These are phyloP conservation scores for Chrysoperla carnea DNA, from an alignment of 1,140 invertebrate species.

Conservation along the genomic window DNA sequence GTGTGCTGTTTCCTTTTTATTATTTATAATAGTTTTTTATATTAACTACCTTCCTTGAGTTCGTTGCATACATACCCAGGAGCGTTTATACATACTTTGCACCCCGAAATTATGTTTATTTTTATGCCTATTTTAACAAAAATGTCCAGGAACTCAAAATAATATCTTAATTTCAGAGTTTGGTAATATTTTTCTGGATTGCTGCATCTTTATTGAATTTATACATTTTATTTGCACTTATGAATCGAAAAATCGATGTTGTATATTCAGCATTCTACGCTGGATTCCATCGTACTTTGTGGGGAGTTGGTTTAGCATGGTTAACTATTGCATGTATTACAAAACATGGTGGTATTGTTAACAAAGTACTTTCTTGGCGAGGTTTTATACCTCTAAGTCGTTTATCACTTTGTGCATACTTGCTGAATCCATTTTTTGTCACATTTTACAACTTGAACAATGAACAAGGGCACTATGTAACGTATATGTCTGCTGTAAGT, in stretches of 20 bases:
- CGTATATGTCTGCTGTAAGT: no score
- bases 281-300: conserved; percentile 22
- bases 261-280: conserved; percentile 23
- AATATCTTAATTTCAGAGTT: no score
- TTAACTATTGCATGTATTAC: conserved; percentile 27
- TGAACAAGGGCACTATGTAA: no score
- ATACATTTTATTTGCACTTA: conserved; percentile 24
- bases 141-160: conserved; percentile 4
- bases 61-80: no score
- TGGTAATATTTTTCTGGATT: conserved; percentile 17
- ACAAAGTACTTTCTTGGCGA: conserved; percentile 24
- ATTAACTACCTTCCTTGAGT: no score
- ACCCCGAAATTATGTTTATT: no score
- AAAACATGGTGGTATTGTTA: conserved; percentile 23
- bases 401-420: conserved; percentile 28
- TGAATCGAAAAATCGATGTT: conserved; percentile 19
- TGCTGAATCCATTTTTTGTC: conserved; percentile 23
- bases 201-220: conserved; percentile 22
- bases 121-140: no score
- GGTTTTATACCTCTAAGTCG: conserved; percentile 27
- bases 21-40: no score
- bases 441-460: no score
- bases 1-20: no score
- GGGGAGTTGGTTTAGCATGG: conserved; percentile 29
- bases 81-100: no score